These are phyloP conservation scores for Neosilurus hyrtlii DNA, from an alignment of 2,797 vertebrate genomes.

Conservation along the genomic window DNA sequence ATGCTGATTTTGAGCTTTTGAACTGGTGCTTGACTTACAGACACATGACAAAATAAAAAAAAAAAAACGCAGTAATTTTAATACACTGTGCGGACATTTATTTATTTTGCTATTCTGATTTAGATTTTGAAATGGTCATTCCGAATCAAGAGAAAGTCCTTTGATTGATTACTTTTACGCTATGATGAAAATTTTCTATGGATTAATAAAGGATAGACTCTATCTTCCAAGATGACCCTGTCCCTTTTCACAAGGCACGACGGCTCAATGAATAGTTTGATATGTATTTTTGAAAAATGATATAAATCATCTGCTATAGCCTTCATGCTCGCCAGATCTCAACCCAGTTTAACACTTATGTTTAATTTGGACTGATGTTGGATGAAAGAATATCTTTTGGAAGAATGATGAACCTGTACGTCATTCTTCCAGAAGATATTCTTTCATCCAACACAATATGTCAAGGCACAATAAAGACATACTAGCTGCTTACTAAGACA, in stretches of 20 bases:
- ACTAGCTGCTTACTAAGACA: neutral
- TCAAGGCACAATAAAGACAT: neutral
- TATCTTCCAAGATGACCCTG: neutral
- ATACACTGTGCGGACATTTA: neutral
- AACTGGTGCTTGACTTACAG: neutral
- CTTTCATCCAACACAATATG: neutral
- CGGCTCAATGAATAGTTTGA: neutral
- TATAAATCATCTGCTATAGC: neutral
- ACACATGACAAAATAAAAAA: neutral
- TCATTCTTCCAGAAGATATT: neutral
- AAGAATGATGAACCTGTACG: neutral
- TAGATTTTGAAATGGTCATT: neutral
- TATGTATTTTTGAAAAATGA: neutral
- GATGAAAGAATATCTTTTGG: neutral
- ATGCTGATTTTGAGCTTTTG: neutral
- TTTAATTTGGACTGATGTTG: neutral
- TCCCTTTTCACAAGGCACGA: neutral
- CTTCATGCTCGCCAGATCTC: neutral
- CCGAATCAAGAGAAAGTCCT: neutral
- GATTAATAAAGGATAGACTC: neutral
- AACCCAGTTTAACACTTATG: neutral
- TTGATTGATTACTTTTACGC: neutral
- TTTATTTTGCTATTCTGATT: neutral
- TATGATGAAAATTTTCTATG: neutral
- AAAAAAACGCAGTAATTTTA: neutral